A percentile compares a stretch with the other conserved stretches of the same genome.
Conservation (phyloP, 1,140 invertebrate species). For the Asobara japonica region DNA sequence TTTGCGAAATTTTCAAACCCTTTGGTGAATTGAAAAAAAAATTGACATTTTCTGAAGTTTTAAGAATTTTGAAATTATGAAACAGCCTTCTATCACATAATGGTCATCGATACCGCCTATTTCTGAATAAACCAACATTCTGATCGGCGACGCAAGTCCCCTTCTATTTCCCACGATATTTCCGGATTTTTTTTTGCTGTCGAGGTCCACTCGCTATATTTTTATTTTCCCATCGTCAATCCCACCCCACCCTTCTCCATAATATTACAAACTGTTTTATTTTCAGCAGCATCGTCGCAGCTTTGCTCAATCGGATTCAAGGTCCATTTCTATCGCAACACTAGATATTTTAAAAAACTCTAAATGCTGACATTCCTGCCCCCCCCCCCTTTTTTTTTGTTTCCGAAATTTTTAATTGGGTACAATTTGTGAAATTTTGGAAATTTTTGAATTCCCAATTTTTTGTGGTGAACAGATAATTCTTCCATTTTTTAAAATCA, state of each 20-base stretch:
- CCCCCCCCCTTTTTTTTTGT: no score
- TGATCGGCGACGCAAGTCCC: background rate
- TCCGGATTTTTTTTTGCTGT: background rate
- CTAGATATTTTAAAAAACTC: no score
- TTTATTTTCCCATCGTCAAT: background rate
- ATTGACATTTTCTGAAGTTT: no score
- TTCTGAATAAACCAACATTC: background rate
- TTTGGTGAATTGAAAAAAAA: no score
- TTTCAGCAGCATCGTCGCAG: background rate
- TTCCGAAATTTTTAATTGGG: no score
- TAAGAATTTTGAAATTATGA: no score
- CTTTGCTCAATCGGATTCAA: constrained; percentile 1
- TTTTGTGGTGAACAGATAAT: no score
- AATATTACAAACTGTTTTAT: constrained; percentile 12
- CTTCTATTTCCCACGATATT: background rate
- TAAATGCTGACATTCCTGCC: background rate
- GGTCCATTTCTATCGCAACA: background rate
- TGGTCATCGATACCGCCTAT: background rate
- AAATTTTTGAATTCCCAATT: no score
- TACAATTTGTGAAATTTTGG: no score
- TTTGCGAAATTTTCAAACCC: no score
- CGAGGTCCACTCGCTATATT: background rate
- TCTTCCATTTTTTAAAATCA: no score
- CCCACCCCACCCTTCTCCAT: background rate
- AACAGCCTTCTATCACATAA: background rate